Percentiles rank a stretch among this genome's conserved stretches.
phyloP scores from a whole-genome alignment of 2,113 vertebrate genomes.

The Felis chaus region DNA sequence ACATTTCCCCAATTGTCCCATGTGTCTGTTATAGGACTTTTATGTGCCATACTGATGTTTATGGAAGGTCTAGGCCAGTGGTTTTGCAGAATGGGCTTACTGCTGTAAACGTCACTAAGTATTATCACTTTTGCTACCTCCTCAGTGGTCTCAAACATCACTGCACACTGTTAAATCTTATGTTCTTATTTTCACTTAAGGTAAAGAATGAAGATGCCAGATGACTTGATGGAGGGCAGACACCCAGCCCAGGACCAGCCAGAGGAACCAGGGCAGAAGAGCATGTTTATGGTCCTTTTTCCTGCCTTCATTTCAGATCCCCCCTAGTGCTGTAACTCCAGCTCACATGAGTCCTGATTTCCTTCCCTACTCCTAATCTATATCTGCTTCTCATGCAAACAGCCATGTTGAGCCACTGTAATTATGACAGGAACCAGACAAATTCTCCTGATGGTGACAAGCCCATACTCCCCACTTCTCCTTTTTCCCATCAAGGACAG shows the following conservation, averaged over 20 bases:
- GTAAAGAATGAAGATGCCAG: neutral
- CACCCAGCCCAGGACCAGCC: neutral
- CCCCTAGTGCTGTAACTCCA: too few relatives aligned
- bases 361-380: neutral
- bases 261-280: neutral
- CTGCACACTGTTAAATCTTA: neutral
- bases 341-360: neutral
- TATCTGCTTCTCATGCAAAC: neutral
- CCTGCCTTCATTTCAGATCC: neutral
- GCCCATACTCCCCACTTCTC: neutral
- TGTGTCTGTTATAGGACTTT: neutral
- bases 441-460: neutral
- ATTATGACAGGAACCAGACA: neutral
- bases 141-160: fast-evolving
- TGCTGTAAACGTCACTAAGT: neutral
- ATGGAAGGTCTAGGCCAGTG: neutral
- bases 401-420: neutral
- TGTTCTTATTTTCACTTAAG: neutral
- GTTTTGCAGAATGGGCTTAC: neutral
- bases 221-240: neutral
- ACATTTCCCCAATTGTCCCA: neutral
- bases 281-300: neutral
- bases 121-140: neutral
- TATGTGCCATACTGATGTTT: neutral
- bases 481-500: neutral